Evolutionary conservation across 2,797 vertebrate genomes (phyloP).

Genomic region (Lagocephalus sceleratus): DNA sequence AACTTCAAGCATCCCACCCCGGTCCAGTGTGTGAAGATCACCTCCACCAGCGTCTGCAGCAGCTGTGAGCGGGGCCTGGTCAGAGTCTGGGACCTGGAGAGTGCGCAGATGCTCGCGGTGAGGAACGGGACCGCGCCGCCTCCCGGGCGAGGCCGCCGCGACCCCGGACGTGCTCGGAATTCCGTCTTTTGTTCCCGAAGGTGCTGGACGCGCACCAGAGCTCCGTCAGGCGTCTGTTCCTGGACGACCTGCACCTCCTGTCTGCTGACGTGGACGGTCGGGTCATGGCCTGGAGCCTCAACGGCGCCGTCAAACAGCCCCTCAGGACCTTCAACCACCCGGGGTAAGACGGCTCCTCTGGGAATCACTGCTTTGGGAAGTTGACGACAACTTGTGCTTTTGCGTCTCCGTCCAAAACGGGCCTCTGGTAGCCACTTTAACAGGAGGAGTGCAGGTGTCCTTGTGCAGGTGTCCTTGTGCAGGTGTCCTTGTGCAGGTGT

Average conservation of each 20-base stretch:
- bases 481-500: too few relatives aligned
- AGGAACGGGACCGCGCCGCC: background rate
- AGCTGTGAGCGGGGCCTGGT: slow-evolving; percentile 80
- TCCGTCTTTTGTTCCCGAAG: slow-evolving; percentile 48
- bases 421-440: too few relatives aligned
- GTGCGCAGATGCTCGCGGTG: slow-evolving; percentile 77
- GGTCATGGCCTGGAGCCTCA: slow-evolving; percentile 85
- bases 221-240: slow-evolving; percentile 80
- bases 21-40: slow-evolving; percentile 78
- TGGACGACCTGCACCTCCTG: slow-evolving; percentile 84
- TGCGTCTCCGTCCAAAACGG: background rate
- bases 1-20: slow-evolving; percentile 79
- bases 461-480: too few relatives aligned
- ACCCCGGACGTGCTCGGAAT: background rate
- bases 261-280: slow-evolving; percentile 79
- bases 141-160: fast-evolving
- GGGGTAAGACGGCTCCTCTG: slow-evolving; percentile 66
- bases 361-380: background rate
- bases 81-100: slow-evolving; percentile 81
- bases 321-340: slow-evolving; percentile 84
- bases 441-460: too few relatives aligned
- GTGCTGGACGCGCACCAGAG: slow-evolving; percentile 77
- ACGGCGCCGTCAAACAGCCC: slow-evolving; percentile 66
- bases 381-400: background rate
- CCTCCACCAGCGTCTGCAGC: slow-evolving; percentile 71